Base-by-base conservation (phyloP, 2,113 vertebrate genomes). In the Parus major region DNA sequence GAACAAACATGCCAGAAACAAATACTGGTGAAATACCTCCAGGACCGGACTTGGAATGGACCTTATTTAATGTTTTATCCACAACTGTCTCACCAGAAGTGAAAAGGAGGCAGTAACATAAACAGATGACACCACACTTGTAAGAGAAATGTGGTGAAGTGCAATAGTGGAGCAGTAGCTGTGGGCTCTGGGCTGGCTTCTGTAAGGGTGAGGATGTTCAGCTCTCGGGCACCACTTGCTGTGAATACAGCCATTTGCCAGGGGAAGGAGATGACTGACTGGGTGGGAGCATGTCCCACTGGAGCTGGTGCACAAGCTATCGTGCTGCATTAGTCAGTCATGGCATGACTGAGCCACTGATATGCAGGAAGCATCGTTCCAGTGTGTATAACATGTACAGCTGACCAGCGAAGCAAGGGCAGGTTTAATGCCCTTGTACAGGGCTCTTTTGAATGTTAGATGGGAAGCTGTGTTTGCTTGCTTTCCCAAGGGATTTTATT, bases 281-380 rank as follows among this genome's bases (percentile, higher is more conserved):
- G 79, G 24, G 15, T 17, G 64, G 55, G 36, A 50, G 16, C 3
- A 33, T 76, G 36, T 73, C 77, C 17, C 2, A 3, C 49, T 23
- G 63, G 63, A 52, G 42, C 39, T 76, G 71, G 29, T 68, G 41
- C 73, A 31, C 20, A 41, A 63, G 65, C 52, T 86, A 29, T 90
- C 47, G 6, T 16, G 53, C 53, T 86, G 80, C 53, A 5, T 86
- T 68, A 52, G 46, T 82, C 75, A 85, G 70, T 56, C 71, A 39
- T 63, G 65, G 36, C 63, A 9, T 28, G 64, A 33, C 60, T 84
- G 52, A 84, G 85, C 50, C 46, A 46, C 27, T 0, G 5, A 5
- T 39, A 3, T 3, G 53, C 0, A 0, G 64, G 50, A 78, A 66
- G 18, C 10, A 1, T 33, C 14, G 1, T 55, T 78, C n/a, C n/a